phyloP scores from a whole-genome alignment of 2,797 vertebrate genomes.

The Arctocebus calabarensis region DNA sequence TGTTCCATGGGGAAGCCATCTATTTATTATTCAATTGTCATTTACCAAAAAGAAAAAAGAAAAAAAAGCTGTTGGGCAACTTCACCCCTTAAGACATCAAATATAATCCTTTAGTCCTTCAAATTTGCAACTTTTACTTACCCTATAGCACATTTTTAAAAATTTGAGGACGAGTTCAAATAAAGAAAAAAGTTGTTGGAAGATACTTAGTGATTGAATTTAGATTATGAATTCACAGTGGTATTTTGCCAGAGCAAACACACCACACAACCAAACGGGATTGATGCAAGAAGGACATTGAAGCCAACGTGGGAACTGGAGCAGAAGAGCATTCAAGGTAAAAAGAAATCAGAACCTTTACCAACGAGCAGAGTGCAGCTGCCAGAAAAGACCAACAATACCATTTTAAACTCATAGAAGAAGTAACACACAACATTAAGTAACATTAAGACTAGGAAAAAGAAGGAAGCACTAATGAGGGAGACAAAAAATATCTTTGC shows the following conservation, averaged over 20 bases:
- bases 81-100: conserved; percentile 12
- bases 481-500: background rate
- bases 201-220: conserved; percentile 29
- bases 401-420: conserved; percentile 24
- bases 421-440: background rate
- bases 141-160: conserved; percentile 14
- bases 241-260: conserved; percentile 44
- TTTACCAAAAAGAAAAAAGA: conserved; percentile 11
- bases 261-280: background rate
- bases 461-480: background rate
- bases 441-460: conserved; percentile 6
- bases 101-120: background rate
- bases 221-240: conserved; percentile 55
- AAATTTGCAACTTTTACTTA: conserved; percentile 44
- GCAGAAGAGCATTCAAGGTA: background rate
- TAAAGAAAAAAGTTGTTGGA: background rate
- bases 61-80: background rate
- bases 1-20: background rate
- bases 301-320: background rate
- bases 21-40: conserved; percentile 36
- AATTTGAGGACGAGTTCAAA: conserved; percentile 17
- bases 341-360: conserved; percentile 24
- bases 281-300: background rate
- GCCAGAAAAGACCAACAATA: background rate
- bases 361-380: background rate